Evolutionary conservation across 2,888 invertebrate species (phyloP), one percentile per base, ranked within the genome.

Genomic region (Limnephilus marmoratus): DNA sequence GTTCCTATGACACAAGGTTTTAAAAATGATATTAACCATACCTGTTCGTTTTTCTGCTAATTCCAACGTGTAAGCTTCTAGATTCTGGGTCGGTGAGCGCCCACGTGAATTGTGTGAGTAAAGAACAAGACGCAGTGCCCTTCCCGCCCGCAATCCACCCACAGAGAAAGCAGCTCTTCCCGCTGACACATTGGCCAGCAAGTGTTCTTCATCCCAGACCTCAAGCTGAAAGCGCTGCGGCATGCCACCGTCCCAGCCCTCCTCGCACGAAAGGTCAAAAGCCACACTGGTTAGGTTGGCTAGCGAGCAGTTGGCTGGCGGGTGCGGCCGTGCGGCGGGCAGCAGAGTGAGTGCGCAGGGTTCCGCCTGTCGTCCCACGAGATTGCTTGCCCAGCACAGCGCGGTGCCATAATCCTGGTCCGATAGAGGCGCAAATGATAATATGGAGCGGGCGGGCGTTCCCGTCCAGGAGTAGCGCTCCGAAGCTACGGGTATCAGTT

Each of bases 91-190:
- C 93, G 98, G 98, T 94, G 98, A 98, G 94, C 97, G 96, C 29
- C 99, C 99, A 94, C 98, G 98, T 11, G 97, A 97, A 95, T 99
- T 99, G 92, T 97, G 97, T 1, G 98, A 98, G 95, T 98, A 98
- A 93, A 99, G 97, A 90, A 97, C 96, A 95, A 99, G 97, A 94
- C 97, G 97, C 94, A 99, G 96, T 29, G 97, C 96, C 94, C 97
- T 97, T 11, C 98, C 98, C 0, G 98, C 97, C 91, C 98, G 97
- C 90, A 99, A 96, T 9, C 97, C 97, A 94, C 97, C 97, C 1
- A 98, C 97, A 91, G 97, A 97, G 96, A 99, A 98, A 68, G 97
- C 96, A 0, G 98, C 98, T 94, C 97, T 97, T 93, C 97, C 97
- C 81, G 98, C 97, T 4, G 98, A 97, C 13, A 97, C 96, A 94